Evolutionary conservation across 1,140 invertebrate species (phyloP).

Genomic region (Euura lappo): DNA sequence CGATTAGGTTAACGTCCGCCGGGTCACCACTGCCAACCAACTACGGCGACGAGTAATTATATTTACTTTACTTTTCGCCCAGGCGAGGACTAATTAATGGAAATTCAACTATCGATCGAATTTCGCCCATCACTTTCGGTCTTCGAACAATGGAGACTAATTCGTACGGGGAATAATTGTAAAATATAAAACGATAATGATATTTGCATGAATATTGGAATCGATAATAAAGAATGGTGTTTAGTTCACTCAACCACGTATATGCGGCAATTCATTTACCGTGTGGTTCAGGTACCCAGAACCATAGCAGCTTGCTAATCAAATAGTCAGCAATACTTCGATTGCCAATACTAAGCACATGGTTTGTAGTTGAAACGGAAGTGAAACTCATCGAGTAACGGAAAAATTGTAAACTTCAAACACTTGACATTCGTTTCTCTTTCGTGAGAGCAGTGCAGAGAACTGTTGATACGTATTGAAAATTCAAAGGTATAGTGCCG

Average conservation of each 20-base stretch:
- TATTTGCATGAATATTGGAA: no score
- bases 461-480: no score
- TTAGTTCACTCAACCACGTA: no score
- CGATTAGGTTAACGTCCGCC: conserved; percentile 38
- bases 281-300: conserved; percentile 20
- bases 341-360: conserved; percentile 31
- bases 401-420: no score
- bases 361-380: no score
- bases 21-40: not conserved
- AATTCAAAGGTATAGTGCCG: not conserved
- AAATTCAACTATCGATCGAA: conserved; percentile 42
- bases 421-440: no score
- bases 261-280: not conserved
- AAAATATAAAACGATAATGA: no score
- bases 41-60: conserved; percentile 43
- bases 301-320: conserved; percentile 27
- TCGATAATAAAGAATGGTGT: no score
- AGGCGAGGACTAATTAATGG: conserved; percentile 10
- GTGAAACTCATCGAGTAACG: no score
- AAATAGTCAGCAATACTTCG: conserved; percentile 42
- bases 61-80: conserved; percentile 41
- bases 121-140: not conserved
- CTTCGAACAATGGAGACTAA: no score
- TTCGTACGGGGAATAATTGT: no score
- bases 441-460: no score